Base-by-base conservation (phyloP, 2,113 vertebrate genomes). In the Phyllostomus hastatus region DNA sequence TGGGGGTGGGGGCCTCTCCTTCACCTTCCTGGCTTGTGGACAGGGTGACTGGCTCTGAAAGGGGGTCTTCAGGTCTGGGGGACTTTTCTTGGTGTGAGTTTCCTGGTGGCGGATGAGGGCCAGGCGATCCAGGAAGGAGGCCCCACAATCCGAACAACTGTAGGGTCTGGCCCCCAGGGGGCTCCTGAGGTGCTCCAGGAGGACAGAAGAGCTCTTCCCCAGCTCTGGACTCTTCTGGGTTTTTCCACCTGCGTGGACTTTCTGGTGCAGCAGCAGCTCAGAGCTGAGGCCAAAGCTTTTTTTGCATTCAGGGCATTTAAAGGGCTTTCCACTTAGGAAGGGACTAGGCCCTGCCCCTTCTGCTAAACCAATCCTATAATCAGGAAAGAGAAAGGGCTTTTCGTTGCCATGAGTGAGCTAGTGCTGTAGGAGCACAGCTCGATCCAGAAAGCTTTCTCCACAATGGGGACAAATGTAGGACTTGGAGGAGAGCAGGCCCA, bases 211-310 rank as follows among this genome's bases (percentile, higher is more conserved):
- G 28, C 88, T 95, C 92, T 97, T 97, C 14, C 97, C 97, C 83
- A 88, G 95, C 95, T 98, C 96, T 0, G 70, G 10, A 38, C 64
- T 93, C 76, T 96, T 97, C 75, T 92, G 96, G 46, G 93, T 31
- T 17, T 95, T 97, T 48, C 96, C 64, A 0, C 94, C 97, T 1
- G 95, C 95, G 1, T 98, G 98, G 72, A 94, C 96, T 66, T 97
- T 96, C 93, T 97, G 97, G 94, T 98, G 98, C 81, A 95, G 95
- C 54, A 97, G 76, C 70, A 98, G 93, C 96, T 98, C 97, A 0
- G 98, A 98, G 97, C 97, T 98, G 57, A 97, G 97, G 43, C 88
- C 97, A 59, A 98, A 98, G 88, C 96, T 96, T 84, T 98, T 98
- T 88, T 97, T 97, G 92, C 98, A 98, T 66, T 98, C 97, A 0